Conservation (phyloP, 2,888 invertebrate genomes). For the Rugalucina vietnamica region DNA sequence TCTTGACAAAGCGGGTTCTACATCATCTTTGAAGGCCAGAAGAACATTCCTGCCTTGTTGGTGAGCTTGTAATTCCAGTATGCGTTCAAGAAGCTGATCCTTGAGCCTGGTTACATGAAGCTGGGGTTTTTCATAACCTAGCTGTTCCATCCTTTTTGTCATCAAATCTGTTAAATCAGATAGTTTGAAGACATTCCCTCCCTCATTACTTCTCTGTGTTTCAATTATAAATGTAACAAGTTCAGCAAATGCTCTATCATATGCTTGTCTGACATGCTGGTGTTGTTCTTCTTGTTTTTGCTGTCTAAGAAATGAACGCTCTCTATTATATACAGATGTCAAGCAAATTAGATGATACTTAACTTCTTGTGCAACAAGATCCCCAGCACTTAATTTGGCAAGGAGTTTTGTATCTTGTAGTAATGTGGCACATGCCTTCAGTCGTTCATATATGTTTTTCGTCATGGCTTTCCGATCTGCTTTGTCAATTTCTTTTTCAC, state of each 20-base stretch:
- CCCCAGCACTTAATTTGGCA: slow-evolving; percentile 49
- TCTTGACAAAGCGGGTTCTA: neutral
- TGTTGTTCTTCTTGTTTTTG: neutral
- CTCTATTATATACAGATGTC: slow-evolving; percentile 25
- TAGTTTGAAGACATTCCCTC: neutral
- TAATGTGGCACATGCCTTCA: slow-evolving; percentile 15
- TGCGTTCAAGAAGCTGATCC: neutral
- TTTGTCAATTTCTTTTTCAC: neutral
- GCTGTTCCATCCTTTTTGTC: neutral
- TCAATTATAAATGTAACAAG: neutral
- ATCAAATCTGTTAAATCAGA: neutral
- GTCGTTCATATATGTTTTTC: neutral
- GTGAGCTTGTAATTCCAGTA: neutral
- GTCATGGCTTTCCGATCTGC: neutral
- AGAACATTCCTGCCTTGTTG: slow-evolving; percentile 21
- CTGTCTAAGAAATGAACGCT: neutral
- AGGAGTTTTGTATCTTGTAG: slow-evolving; percentile 22
- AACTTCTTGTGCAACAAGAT: slow-evolving; percentile 47
- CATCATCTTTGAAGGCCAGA: slow-evolving; percentile 36
- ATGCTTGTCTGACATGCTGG: neutral
- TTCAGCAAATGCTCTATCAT: neutral
- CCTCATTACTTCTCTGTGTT: neutral
- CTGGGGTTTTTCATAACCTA: neutral
- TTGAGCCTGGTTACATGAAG: neutral
- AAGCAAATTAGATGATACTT: slow-evolving; percentile 42